Evolutionary conservation across 2,888 invertebrate species (phyloP).

Genomic region (Callimorpha dominula): DNA sequence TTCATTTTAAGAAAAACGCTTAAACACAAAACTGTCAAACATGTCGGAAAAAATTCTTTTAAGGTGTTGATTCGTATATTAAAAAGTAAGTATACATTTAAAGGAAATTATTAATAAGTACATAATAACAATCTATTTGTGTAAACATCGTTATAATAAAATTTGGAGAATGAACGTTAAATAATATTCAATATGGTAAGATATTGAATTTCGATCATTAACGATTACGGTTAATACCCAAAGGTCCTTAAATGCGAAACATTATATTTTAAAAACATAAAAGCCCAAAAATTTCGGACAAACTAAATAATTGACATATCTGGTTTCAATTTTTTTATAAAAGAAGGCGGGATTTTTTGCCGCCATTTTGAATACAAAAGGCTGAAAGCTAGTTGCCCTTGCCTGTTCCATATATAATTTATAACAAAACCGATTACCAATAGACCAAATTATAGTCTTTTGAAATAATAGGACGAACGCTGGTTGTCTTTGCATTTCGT

Average conservation of each 20-base stretch:
- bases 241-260: slow-evolving; percentile 16
- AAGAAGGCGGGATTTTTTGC: slow-evolving; percentile 5
- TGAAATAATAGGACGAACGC: background rate
- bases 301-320: slow-evolving; percentile 26
- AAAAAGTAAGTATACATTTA: background rate
- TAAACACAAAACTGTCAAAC: too few relatives aligned
- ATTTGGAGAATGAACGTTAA: slow-evolving; percentile 2
- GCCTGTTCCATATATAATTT: background rate
- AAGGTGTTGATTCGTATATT: too few relatives aligned
- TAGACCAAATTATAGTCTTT: background rate
- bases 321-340: slow-evolving; percentile 10
- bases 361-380: slow-evolving; percentile 12
- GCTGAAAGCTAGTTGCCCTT: slow-evolving; percentile 3
- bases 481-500: background rate
- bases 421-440: background rate
- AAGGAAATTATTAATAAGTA: background rate
- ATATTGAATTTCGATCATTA: slow-evolving; percentile 27
- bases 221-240: slow-evolving; percentile 13
- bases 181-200: background rate
- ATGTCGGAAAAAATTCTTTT: too few relatives aligned
- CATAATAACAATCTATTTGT: background rate
- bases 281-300: slow-evolving; percentile 15
- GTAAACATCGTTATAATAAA: background rate
- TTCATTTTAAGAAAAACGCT: too few relatives aligned
- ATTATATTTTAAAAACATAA: slow-evolving; percentile 22